Percentiles rank a stretch among this genome's conserved stretches.
These are phyloP conservation scores for Amblyjoppa proteus DNA, from an alignment of 2,888 invertebrate genomes.

Conservation along the genomic window DNA sequence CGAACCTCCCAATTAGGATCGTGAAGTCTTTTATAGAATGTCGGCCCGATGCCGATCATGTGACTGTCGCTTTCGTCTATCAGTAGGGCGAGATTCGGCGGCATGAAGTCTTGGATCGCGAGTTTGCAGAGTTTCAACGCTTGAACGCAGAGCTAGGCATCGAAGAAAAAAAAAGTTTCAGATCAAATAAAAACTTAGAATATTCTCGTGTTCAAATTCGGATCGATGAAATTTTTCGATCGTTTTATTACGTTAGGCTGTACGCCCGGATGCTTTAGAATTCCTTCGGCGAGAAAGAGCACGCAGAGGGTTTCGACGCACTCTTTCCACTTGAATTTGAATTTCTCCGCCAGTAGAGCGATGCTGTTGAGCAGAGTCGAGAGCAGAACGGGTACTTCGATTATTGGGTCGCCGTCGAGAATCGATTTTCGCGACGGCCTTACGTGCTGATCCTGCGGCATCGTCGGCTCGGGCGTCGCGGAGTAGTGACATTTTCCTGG, in stretches of 20 bases:
- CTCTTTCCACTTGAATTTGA: conserved; percentile 92
- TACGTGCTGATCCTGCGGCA: conserved; percentile 66
- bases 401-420: conserved; percentile 83
- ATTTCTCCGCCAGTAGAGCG: conserved; percentile 88
- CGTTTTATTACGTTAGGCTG: conserved; percentile 84
- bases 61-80: conserved; percentile 88
- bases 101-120: conserved; percentile 91
- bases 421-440: conserved; percentile 73
- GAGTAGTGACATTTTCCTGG: conserved; percentile 62
- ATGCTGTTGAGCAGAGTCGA: conserved; percentile 89
- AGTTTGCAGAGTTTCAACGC: conserved; percentile 90
- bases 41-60: conserved; percentile 89
- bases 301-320: conserved; percentile 91
- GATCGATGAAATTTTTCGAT: background rate
- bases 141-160: conserved; percentile 88
- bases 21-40: conserved; percentile 90
- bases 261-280: conserved; percentile 86
- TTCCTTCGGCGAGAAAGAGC: conserved; percentile 86
- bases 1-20: conserved; percentile 92
- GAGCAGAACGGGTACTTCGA: conserved; percentile 86
- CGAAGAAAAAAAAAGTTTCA: background rate
- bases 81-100: conserved; percentile 91
- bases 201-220: background rate
- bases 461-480: conserved; percentile 27
- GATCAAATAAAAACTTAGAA: background rate